phyloP scores from a whole-genome alignment of 1,140 invertebrate genomes.

The Druon quercuslanigerum region DNA sequence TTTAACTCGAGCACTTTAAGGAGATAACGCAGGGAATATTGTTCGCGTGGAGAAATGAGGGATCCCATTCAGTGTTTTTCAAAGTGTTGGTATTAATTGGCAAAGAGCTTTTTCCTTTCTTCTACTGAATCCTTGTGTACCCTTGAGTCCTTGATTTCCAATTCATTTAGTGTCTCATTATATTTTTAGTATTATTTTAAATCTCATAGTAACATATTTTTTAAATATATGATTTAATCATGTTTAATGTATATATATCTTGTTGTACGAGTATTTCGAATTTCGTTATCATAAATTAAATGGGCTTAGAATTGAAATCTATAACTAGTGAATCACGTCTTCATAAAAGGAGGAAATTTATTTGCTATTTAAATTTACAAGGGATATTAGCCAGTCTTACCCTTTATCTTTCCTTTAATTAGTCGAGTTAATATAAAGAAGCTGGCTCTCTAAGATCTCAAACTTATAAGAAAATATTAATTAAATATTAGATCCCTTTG shows the following conservation, averaged over 20 bases:
- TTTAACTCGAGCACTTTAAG: slow-evolving; percentile 71
- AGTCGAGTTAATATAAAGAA: slow-evolving; percentile 22
- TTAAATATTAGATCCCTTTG: background rate
- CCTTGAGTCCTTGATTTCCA: background rate
- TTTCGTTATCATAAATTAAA: background rate
- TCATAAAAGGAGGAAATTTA: slow-evolving; percentile 8
- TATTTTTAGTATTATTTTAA: background rate
- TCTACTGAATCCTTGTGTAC: no score
- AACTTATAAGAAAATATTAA: slow-evolving; percentile 20
- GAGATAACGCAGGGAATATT: slow-evolving; percentile 70
- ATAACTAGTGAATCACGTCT: background rate
- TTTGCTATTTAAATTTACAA: background rate
- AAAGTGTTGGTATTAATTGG: slow-evolving; percentile 39
- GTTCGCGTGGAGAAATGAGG: slow-evolving; percentile 52
- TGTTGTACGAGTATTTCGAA: no score
- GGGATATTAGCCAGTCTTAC: slow-evolving; percentile 12
- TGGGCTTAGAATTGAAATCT: background rate
- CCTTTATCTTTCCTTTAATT: slow-evolving; percentile 12
- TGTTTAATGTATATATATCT: no score
- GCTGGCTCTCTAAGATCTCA: background rate
- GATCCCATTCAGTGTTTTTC: slow-evolving; percentile 57
- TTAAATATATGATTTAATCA: no score
- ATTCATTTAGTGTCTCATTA: background rate
- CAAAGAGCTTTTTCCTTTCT: background rate
- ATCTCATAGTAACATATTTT: no score